These are phyloP conservation scores for Drosophila fulvimacula DNA, from an alignment of 2,888 invertebrate genomes.

Conservation along the genomic window DNA sequence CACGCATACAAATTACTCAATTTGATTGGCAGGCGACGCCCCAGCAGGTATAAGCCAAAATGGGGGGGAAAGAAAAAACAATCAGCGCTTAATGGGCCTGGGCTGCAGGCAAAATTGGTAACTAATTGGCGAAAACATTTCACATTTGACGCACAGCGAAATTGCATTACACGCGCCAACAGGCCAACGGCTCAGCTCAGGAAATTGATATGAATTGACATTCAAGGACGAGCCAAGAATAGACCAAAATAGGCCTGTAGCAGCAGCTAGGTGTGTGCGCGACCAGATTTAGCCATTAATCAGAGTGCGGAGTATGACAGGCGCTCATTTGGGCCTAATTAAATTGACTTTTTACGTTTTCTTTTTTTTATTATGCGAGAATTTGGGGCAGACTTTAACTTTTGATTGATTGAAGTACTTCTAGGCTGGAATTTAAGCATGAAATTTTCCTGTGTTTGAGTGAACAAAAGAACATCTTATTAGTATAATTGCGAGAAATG, in stretches of 20 bases:
- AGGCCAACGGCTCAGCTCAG: conserved; percentile 7
- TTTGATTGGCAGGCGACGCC: conserved; percentile 67
- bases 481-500: background rate
- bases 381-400: background rate
- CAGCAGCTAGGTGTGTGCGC: background rate
- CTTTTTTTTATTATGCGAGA: background rate
- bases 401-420: conserved; percentile 3
- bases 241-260: background rate
- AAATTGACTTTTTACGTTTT: conserved; percentile 1
- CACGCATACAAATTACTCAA: conserved; percentile 72
- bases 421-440: background rate
- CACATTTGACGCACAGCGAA: conserved; percentile 59
- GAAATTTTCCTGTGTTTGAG: background rate
- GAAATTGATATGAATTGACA: conserved; percentile 51
- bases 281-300: conserved; percentile 12
- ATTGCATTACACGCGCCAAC: conserved; percentile 50
- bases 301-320: conserved; percentile 7
- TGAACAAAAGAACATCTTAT: background rate
- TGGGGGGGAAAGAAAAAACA: conserved; percentile 41
- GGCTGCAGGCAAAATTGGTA: conserved; percentile 61
- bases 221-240: conserved; percentile 11
- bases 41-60: conserved; percentile 21
- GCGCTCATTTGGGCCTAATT: conserved; percentile 15
- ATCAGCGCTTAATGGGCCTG: conserved; percentile 65
- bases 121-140: conserved; percentile 79